Base-by-base conservation (phyloP, 2,113 vertebrate species). In the Egretta garzetta region DNA sequence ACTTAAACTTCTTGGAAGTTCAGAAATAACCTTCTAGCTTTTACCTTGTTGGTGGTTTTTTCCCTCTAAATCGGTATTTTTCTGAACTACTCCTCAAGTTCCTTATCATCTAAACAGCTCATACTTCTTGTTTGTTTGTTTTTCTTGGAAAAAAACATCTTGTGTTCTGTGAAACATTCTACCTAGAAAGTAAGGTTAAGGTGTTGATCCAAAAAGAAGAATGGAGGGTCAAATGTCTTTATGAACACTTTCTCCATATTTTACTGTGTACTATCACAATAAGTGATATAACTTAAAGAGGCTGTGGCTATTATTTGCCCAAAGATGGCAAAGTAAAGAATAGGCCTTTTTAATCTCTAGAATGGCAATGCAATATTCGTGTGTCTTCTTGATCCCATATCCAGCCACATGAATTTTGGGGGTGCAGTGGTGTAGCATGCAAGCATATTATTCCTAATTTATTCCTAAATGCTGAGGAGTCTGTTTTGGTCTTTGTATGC, bases 401-500 rank as follows among this genome's bases (percentile, higher is more conserved):
- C 76, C 37, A 83, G 62, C 28, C 18, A 84, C 19, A 2, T 55
- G 62, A 75, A 37, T 85, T 88, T 81, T 59, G 16, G 14, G 35
- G 30, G 20, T 3, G 1, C 39, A 68, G 5, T 33, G 90, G n/a
- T 67, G 32, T 92, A 43, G 26, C 16, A 39, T 47, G 33, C 9
- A 66, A 77, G 35, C 9, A 0, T 60, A 6, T 43, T 43, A 43
- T 43, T 43, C 41, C 41, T 33, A 3, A 39, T 58, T 82, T 91
- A 58, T 81, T 89, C n/a, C 45, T 84, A 75, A 87, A 47, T 67
- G 70, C 79, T 37, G 77, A 89, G 53, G 27, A 86, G 27, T 66
- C 67, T 95, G 43, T 76, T 95, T 56, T 88, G 62, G 81, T 96
- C 88, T 96, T 77, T 81, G 18, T 67, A 19, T 92, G 59, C 67